Conservation (phyloP, 2,888 invertebrate genomes). For the Leptinotarsa juncta region DNA sequence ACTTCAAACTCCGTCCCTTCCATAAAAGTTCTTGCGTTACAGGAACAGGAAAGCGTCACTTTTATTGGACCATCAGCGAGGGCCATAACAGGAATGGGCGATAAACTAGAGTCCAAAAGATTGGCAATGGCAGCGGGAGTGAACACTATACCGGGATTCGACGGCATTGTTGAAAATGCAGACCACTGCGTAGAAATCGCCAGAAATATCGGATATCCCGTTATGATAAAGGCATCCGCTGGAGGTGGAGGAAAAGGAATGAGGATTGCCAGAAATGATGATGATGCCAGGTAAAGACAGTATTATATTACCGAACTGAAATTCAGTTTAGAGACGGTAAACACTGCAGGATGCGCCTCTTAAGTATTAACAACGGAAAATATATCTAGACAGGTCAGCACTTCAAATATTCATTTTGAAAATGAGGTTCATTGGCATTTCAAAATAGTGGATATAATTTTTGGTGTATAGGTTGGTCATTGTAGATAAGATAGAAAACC, state of each 20-base stretch:
- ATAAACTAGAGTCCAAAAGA: slow-evolving; percentile 75
- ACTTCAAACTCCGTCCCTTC: neutral
- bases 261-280: slow-evolving; percentile 74
- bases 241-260: slow-evolving; percentile 79
- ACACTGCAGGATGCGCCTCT: too few relatives aligned
- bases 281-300: slow-evolving; percentile 67
- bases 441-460: too few relatives aligned
- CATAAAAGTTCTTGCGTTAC: slow-evolving; percentile 35
- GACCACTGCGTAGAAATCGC: slow-evolving; percentile 72
- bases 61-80: slow-evolving; percentile 73
- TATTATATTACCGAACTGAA: neutral
- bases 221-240: slow-evolving; percentile 79
- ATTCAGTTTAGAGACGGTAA: too few relatives aligned
- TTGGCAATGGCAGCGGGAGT: slow-evolving; percentile 72
- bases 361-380: too few relatives aligned
- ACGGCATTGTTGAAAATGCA: slow-evolving; percentile 66
- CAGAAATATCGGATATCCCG: slow-evolving; percentile 74
- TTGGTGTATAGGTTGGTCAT: too few relatives aligned
- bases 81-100: slow-evolving; percentile 75
- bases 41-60: slow-evolving; percentile 68
- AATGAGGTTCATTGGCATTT: too few relatives aligned
- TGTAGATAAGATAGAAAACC: too few relatives aligned
- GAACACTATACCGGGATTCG: slow-evolving; percentile 71
- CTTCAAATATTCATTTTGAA: too few relatives aligned
- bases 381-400: too few relatives aligned